Conservation (phyloP, 2,888 invertebrate species). For the Venustoraphidia nigricollis region DNA sequence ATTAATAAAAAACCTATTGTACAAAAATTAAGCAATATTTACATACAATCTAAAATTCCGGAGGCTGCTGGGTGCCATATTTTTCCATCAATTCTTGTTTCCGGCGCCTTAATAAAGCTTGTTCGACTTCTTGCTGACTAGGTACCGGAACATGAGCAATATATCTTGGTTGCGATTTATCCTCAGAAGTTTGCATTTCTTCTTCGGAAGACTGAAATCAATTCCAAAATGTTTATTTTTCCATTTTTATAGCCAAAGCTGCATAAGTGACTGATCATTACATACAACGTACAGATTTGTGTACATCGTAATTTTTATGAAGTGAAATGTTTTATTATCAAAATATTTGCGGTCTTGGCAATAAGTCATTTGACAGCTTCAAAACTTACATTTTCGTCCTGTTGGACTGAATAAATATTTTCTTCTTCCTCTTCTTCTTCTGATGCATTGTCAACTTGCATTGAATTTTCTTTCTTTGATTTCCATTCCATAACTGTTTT, state of each 20-base stretch:
- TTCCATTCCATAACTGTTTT: constrained; percentile 60
- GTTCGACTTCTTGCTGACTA: constrained; percentile 86
- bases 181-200: constrained; percentile 22
- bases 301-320: neutral
- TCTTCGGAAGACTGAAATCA: constrained; percentile 14
- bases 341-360: neutral
- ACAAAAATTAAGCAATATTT: no score
- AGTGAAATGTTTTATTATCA: no score
- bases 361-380: neutral
- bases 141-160: constrained; percentile 86
- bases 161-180: constrained; percentile 38
- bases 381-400: constrained; percentile 20
- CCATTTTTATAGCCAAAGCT: no score
- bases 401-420: constrained; percentile 49
- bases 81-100: constrained; percentile 83
- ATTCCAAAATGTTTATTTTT: neutral
- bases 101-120: constrained; percentile 74
- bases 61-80: constrained; percentile 40
- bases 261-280: no score
- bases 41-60: neutral
- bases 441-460: constrained; percentile 28
- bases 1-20: no score
- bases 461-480: constrained; percentile 38
- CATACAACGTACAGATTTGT: no score
- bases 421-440: constrained; percentile 52